These are phyloP conservation scores for Colletes gigas DNA, from an alignment of 1,140 invertebrate genomes.

Conservation along the genomic window DNA sequence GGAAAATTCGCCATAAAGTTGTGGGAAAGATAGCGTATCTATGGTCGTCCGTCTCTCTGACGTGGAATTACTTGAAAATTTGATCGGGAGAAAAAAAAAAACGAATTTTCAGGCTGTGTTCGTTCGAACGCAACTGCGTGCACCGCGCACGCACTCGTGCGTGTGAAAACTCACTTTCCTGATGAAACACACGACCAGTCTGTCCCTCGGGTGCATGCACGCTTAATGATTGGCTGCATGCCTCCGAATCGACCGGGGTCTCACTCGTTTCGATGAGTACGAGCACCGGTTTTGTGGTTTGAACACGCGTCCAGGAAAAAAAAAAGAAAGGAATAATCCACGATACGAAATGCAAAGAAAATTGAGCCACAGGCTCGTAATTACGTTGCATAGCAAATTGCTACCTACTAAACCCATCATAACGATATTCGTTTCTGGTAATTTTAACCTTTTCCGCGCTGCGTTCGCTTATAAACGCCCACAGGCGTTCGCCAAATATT, in stretches of 20 bases:
- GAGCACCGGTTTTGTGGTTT: background rate
- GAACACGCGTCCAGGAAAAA: no score
- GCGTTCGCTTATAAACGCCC: no score
- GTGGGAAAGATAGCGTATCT: background rate
- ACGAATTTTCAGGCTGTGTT: conserved; percentile 1
- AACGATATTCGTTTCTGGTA: no score
- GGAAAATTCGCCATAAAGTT: no score
- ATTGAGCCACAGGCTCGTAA: no score
- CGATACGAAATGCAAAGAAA: no score
- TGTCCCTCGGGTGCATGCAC: background rate
- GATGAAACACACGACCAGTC: conserved; percentile 38
- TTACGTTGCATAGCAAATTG: no score
- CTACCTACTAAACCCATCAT: no score
- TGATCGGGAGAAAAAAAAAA: background rate
- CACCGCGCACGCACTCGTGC: background rate
- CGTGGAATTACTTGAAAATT: background rate
- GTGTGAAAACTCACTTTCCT: conserved; percentile 45
- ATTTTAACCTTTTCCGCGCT: no score
- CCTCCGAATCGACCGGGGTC: background rate
- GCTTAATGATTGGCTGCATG: conserved; percentile 17
- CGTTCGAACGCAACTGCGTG: background rate
- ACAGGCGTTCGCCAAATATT: no score
- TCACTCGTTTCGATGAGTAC: background rate
- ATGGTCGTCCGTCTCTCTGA: background rate
- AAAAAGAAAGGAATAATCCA: no score